Conservation (phyloP, 2,113 vertebrate species). For the Otolemur garnettii region DNA sequence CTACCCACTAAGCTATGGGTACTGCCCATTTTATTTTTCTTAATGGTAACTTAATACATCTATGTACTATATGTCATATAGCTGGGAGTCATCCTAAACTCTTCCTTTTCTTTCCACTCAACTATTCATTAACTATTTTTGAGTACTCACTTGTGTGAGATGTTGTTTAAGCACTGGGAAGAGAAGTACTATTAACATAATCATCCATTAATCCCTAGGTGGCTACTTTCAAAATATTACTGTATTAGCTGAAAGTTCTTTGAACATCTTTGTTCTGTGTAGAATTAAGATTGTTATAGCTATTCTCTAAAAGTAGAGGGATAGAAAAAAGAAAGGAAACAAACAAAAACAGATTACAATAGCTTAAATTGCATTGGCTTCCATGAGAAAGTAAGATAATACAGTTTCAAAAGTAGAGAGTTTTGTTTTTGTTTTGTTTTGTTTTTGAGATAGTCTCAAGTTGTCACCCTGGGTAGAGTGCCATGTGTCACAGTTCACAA, state of each 20-base stretch:
- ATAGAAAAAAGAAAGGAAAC: no score
- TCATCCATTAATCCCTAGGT: neutral
- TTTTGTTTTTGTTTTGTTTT: no score
- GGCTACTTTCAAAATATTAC: neutral
- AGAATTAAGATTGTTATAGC: conserved; percentile 12
- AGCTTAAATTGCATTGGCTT: conserved; percentile 24
- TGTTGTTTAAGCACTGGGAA: neutral
- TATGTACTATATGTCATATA: neutral
- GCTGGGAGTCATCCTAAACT: neutral
- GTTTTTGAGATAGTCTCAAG: no score
- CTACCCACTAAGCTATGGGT: no score
- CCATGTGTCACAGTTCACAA: no score
- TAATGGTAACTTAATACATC: neutral
- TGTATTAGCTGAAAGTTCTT: neutral
- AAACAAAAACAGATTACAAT: neutral
- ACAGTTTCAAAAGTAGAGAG: neutral
- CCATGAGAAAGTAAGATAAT: conserved; percentile 37
- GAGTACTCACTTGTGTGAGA: neutral
- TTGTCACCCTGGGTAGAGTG: no score
- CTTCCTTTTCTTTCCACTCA: neutral
- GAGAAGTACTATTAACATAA: neutral
- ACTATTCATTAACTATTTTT: neutral
- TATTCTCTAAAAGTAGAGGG: neutral
- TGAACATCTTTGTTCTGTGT: conserved; percentile 33
- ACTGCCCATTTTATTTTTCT: neutral